A percentile compares a stretch with the other conserved stretches of the same genome.
Conservation (phyloP, 2,888 invertebrate species). For the Chymomyza caudatula region DNA sequence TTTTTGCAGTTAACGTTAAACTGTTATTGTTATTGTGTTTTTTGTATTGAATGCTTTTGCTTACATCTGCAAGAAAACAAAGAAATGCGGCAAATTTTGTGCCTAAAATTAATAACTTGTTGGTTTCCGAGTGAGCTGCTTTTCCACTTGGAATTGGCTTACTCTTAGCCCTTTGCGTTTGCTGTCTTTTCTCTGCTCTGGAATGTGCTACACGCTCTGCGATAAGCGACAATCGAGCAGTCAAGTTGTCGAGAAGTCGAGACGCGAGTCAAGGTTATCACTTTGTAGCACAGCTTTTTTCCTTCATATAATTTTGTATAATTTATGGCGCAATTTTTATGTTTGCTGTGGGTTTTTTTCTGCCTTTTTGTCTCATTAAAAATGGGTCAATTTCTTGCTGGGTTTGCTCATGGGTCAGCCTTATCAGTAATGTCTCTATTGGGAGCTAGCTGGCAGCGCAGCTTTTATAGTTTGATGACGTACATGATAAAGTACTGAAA, state of each 20-base stretch:
- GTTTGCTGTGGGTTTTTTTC: not conserved
- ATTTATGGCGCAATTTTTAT: not conserved
- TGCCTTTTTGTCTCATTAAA: not conserved
- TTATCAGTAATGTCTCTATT: not conserved
- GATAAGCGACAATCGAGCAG: slow-evolving; percentile 2
- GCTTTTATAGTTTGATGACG: not conserved
- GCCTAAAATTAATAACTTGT: slow-evolving; percentile 45
- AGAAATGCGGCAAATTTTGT: slow-evolving; percentile 31
- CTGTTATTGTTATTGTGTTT: slow-evolving; percentile 20
- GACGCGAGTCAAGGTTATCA: slow-evolving; percentile 30
- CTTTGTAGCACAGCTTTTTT: not conserved
- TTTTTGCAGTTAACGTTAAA: no score
- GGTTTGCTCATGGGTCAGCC: not conserved
- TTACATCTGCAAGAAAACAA: slow-evolving; percentile 36
- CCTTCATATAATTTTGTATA: not conserved
- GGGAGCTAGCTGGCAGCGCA: no score
- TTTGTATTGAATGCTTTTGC: slow-evolving; percentile 4
- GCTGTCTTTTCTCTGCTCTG: not conserved
- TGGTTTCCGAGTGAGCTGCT: slow-evolving; percentile 1
- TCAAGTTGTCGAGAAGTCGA: slow-evolving; percentile 4
- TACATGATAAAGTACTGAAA: not conserved
- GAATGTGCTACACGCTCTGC: not conserved
- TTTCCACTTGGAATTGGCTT: not conserved
- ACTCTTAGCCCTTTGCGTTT: slow-evolving; percentile 34
- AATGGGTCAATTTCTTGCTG: not conserved